phyloP scores from a whole-genome alignment of 64 coral and sea anemone species.

The Orbicella faveolata region DNA sequence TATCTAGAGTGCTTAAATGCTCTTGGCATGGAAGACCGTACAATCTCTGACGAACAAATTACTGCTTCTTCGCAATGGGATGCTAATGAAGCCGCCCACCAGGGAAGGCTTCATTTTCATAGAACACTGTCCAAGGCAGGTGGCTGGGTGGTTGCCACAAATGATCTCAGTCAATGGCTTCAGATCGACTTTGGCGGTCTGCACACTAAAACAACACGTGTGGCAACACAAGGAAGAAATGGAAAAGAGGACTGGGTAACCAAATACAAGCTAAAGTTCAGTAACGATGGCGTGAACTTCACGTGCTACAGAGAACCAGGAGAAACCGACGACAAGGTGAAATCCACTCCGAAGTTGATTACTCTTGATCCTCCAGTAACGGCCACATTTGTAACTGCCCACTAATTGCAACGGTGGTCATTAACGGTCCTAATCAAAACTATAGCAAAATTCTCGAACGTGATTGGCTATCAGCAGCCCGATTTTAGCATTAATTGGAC shows the following conservation, averaged over 20 bases:
- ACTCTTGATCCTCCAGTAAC: too few relatives aligned
- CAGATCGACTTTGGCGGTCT: conserved; percentile 31
- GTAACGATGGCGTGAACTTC: neutral
- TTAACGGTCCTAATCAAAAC: too few relatives aligned
- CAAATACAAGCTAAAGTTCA: conserved; percentile 1
- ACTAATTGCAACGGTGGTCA: too few relatives aligned
- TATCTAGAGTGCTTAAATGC: neutral
- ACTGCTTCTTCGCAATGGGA: conserved; percentile 28
- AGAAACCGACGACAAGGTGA: neutral
- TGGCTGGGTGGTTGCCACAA: conserved; percentile 11
- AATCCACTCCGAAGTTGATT: neutral
- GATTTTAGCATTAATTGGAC: too few relatives aligned
- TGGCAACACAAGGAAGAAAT: conserved; percentile 46
- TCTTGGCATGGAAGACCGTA: conserved; percentile 35
- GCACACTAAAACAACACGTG: conserved; percentile 29
- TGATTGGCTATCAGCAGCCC: too few relatives aligned
- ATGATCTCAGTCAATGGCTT: conserved; percentile 32
- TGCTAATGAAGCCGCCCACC: neutral
- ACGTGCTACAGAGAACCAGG: neutral
- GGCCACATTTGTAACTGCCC: too few relatives aligned
- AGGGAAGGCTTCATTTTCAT: conserved; percentile 43
- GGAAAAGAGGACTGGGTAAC: neutral
- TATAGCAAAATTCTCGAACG: too few relatives aligned
- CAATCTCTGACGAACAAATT: conserved; percentile 45
- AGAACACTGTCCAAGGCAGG: neutral